Evolutionary conservation across 1,140 invertebrate genomes (phyloP).

Genomic region (Procambarus virginalis): DNA sequence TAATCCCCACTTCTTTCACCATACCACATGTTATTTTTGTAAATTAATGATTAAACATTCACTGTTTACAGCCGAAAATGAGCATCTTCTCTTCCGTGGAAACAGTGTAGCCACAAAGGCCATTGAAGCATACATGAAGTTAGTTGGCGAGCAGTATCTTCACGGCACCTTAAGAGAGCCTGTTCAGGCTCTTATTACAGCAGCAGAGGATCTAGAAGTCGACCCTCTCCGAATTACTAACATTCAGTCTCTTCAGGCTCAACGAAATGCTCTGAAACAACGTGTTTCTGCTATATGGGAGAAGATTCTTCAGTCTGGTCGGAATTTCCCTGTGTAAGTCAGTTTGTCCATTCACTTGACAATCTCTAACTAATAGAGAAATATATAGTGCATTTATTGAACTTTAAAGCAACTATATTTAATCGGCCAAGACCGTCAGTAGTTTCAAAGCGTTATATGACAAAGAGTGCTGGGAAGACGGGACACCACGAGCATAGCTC

Average conservation of each 20-base stretch:
- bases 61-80: slow-evolving; percentile 54
- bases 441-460: too few species aligned
- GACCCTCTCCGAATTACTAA: slow-evolving; percentile 86
- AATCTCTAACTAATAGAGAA: too few species aligned
- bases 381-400: too few species aligned
- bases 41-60: background rate
- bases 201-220: slow-evolving; percentile 81
- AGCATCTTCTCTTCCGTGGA: slow-evolving; percentile 78
- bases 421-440: too few species aligned
- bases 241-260: slow-evolving; percentile 82
- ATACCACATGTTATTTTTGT: background rate
- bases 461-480: too few species aligned
- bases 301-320: slow-evolving; percentile 86
- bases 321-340: slow-evolving; percentile 82
- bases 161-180: slow-evolving; percentile 87
- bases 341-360: too few species aligned
- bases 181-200: slow-evolving; percentile 82
- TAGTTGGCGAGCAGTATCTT: slow-evolving; percentile 95
- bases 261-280: slow-evolving; percentile 87
- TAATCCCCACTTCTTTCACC: too few species aligned
- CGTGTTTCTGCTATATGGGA: slow-evolving; percentile 91
- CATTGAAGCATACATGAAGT: slow-evolving; percentile 96
- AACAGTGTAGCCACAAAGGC: slow-evolving; percentile 97
- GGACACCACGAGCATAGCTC: too few species aligned
- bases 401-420: too few species aligned